These are phyloP conservation scores for Fregata magnificens DNA, from an alignment of 2,113 vertebrate species.

Conservation along the genomic window DNA sequence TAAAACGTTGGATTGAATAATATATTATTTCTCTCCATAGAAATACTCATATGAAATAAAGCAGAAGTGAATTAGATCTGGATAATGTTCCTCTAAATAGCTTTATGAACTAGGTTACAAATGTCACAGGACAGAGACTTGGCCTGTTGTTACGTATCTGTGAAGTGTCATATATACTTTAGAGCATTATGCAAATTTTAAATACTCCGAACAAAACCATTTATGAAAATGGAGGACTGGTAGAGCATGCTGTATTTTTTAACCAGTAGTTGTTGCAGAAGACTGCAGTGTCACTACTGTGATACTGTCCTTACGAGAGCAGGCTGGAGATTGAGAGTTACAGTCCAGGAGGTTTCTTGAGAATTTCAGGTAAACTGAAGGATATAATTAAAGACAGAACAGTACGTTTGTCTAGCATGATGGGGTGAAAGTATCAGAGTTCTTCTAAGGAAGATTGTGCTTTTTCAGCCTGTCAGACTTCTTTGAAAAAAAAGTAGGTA, in stretches of 20 bases:
- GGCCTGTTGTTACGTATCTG: background rate
- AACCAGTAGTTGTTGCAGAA: background rate
- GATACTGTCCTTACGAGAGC: background rate
- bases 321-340: background rate
- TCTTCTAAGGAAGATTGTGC: background rate
- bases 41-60: background rate
- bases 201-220: background rate
- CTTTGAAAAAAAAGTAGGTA: background rate
- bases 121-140: background rate
- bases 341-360: background rate
- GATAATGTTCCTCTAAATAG: background rate
- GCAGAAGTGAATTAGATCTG: background rate
- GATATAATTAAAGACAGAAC: background rate
- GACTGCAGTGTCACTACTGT: background rate
- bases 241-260: background rate
- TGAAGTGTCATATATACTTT: background rate
- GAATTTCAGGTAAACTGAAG: background rate
- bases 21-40: background rate
- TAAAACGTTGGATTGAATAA: background rate
- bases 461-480: background rate
- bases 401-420: background rate
- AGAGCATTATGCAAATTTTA: background rate
- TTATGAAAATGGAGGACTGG: background rate
- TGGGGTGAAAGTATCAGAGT: background rate
- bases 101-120: background rate